phyloP scores from a whole-genome alignment of 2,797 vertebrate species.

The Sebastes kiyomatsui region DNA sequence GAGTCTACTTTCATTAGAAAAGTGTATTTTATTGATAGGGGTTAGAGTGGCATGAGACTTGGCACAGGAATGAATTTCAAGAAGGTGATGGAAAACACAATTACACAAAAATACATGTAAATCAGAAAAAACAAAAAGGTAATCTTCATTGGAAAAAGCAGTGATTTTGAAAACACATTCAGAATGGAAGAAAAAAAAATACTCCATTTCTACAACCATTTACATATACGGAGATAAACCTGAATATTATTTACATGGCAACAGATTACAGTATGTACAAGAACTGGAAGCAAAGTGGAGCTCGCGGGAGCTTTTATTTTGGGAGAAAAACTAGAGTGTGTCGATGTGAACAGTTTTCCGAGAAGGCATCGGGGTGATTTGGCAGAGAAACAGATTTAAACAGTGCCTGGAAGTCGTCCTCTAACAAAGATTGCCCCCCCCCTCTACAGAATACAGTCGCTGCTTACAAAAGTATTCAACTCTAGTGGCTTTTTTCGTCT shows the following conservation, averaged over 20 bases:
- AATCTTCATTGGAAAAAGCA: conserved; percentile 69
- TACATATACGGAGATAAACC: conserved; percentile 75
- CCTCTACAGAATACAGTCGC: conserved; percentile 27
- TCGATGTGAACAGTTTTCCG: conserved; percentile 26
- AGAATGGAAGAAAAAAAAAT: conserved; percentile 28
- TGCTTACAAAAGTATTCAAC: conserved; percentile 34
- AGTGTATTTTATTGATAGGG: conserved; percentile 79
- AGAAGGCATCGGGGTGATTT: conserved; percentile 47
- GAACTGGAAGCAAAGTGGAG: conserved; percentile 46
- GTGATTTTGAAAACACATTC: conserved; percentile 68
- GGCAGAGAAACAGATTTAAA: conserved; percentile 46
- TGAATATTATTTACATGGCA: conserved; percentile 77
- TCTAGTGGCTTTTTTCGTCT: conserved; percentile 15
- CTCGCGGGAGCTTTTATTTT: conserved; percentile 33
- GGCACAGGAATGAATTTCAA: conserved; percentile 66
- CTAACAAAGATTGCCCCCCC: conserved; percentile 42
- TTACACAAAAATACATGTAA: conserved; percentile 64
- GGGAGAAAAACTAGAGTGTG: conserved; percentile 15
- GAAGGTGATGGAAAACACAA: conserved; percentile 37
- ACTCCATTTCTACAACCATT: conserved; percentile 78
- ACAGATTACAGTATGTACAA: conserved; percentile 80
- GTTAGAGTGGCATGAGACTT: conserved; percentile 73
- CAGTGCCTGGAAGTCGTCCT: conserved; percentile 59
- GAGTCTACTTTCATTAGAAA: conserved; percentile 68
- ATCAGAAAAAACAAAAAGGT: conserved; percentile 41